phyloP scores from a whole-genome alignment of 2,888 invertebrate species.

The Mythimna lalbum region DNA sequence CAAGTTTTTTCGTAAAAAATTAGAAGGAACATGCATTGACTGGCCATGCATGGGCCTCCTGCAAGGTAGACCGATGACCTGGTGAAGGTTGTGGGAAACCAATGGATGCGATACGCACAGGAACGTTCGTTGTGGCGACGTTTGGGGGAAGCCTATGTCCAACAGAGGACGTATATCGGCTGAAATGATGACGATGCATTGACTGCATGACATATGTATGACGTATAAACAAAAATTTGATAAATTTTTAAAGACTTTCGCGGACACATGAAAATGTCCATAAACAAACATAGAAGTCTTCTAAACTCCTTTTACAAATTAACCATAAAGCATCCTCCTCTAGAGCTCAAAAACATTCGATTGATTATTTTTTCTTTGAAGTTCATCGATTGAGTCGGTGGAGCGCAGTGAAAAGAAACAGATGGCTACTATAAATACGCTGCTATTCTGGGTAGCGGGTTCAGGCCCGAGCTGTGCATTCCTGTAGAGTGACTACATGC shows the following conservation, averaged over 20 bases:
- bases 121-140: too few species aligned
- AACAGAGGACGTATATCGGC: too few species aligned
- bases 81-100: too few species aligned
- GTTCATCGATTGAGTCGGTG: conserved; percentile 61
- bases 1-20: too few species aligned
- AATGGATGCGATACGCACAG: too few species aligned
- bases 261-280: neutral
- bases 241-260: neutral
- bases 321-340: conserved; percentile 7
- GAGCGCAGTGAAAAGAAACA: conserved; percentile 71
- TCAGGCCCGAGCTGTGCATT: conserved; percentile 66
- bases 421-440: conserved; percentile 65
- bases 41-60: too few species aligned
- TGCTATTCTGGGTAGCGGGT: conserved; percentile 71
- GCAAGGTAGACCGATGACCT: too few species aligned
- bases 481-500: conserved; percentile 53
- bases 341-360: conserved; percentile 52
- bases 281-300: conserved; percentile 22
- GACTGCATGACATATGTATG: too few species aligned
- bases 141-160: too few species aligned
- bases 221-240: too few species aligned
- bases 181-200: too few species aligned
- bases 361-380: conserved; percentile 50
- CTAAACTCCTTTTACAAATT: conserved; percentile 15
- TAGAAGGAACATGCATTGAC: too few species aligned